Evolutionary conservation across 2,888 invertebrate genomes (phyloP).

Genomic region (Agrotis exclamationis): DNA sequence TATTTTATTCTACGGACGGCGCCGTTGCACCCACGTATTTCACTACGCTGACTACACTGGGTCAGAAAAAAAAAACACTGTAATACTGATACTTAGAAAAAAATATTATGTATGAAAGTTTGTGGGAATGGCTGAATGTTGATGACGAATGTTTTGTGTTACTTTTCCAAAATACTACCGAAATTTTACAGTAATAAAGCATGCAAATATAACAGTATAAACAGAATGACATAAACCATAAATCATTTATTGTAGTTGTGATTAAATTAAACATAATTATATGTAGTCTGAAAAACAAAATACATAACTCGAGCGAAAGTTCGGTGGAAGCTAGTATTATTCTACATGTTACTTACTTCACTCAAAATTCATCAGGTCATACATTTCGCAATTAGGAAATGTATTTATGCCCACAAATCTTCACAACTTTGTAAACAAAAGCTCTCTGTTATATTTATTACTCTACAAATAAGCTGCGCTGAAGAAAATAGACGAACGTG

Average conservation of each 20-base stretch:
- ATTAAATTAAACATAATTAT: too few species aligned
- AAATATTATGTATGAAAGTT: not conserved
- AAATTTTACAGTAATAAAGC: not conserved
- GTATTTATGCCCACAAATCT: conserved; percentile 42
- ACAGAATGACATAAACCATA: too few species aligned
- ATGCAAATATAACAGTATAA: too few species aligned
- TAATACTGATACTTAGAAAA: conserved; percentile 9
- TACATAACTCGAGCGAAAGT: not conserved
- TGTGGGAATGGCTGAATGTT: not conserved
- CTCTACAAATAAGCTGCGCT: conserved; percentile 47
- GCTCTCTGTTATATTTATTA: conserved; percentile 43
- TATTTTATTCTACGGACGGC: conserved; percentile 84
- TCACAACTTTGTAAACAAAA: conserved; percentile 49
- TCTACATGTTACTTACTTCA: not conserved
- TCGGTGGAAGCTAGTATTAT: not conserved
- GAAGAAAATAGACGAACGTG: conserved; percentile 50
- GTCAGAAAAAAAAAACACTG: conserved; percentile 61
- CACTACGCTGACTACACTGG: conserved; percentile 65
- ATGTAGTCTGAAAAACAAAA: too few species aligned
- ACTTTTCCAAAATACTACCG: not conserved
- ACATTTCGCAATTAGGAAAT: conserved; percentile 42
- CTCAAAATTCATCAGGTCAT: conserved; percentile 17
- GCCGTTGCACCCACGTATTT: conserved; percentile 79
- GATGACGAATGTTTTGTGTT: not conserved
- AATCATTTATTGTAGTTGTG: too few species aligned